A percentile compares a stretch with the other conserved stretches of the same genome.
Evolutionary conservation across 1,140 invertebrate species (phyloP).

Genomic region (Penaeus vannamei): DNA sequence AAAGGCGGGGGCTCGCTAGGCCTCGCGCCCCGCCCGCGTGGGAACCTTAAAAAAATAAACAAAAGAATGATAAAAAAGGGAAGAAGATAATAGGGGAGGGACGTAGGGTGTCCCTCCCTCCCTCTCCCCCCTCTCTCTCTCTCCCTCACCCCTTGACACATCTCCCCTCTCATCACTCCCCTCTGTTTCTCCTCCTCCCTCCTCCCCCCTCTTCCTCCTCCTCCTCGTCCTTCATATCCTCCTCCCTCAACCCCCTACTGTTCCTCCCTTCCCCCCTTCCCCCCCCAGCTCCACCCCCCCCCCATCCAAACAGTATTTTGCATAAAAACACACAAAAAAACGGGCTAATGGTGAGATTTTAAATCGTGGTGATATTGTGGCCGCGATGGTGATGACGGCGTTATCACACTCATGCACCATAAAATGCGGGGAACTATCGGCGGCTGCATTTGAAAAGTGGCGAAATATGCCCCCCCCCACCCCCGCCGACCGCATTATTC

Average conservation of each 20-base stretch:
- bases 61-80: no score
- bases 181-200: not conserved
- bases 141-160: not conserved
- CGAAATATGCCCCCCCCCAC: constrained; percentile 33
- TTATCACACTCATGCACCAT: constrained; percentile 33
- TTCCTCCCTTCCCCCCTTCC: not conserved
- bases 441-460: constrained; percentile 43
- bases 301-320: not conserved
- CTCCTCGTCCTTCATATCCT: not conserved
- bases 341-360: constrained; percentile 31
- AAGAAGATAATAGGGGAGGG: no score
- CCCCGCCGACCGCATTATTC: no score
- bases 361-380: constrained; percentile 44
- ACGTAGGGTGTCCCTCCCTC: no score
- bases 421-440: constrained; percentile 36
- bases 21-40: no score
- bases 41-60: no score
- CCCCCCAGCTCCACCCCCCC: not conserved
- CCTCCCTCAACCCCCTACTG: not conserved
- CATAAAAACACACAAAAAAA: constrained; percentile 14
- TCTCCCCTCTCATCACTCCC: not conserved
- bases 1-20: no score
- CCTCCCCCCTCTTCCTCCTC: not conserved
- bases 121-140: not conserved
- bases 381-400: not conserved